A percentile compares a stretch with the other conserved stretches of the same genome.
Evolutionary conservation across 2,888 invertebrate species (phyloP).

Genomic region (Prostheceraeus crozeri): DNA sequence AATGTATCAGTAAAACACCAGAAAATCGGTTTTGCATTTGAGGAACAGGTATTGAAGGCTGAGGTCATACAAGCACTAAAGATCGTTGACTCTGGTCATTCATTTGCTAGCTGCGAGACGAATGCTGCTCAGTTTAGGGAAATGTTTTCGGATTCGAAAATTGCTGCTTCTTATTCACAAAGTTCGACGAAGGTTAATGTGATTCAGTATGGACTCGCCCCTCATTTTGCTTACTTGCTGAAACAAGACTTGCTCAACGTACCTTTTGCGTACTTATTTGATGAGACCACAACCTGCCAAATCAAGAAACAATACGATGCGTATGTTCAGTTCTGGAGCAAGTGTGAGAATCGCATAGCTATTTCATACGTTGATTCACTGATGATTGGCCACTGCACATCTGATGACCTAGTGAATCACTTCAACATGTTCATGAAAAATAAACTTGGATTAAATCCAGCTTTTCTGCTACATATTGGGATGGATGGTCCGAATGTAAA

Average conservation of each 20-base stretch:
- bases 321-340: constrained; percentile 27
- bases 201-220: constrained; percentile 21
- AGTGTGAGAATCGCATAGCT: not conserved
- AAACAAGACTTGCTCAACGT: constrained; percentile 15
- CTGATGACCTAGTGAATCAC: constrained; percentile 18
- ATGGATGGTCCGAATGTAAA: constrained; percentile 22
- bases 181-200: constrained; percentile 18
- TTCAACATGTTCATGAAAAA: constrained; percentile 21
- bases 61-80: constrained; percentile 5
- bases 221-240: constrained; percentile 2
- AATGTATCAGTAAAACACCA: too few species aligned
- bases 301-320: too few species aligned
- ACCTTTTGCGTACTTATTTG: constrained; percentile 24
- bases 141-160: constrained; percentile 25
- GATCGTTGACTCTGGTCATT: constrained; percentile 24
- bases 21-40: too few species aligned
- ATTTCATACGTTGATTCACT: constrained; percentile 19
- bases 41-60: too few species aligned
- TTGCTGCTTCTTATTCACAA: constrained; percentile 29
- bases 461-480: constrained; percentile 21
- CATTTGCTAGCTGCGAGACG: constrained; percentile 17
- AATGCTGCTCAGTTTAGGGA: constrained; percentile 7
- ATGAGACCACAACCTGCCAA: constrained; percentile 16
- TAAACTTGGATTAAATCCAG: constrained; percentile 17
- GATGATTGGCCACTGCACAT: constrained; percentile 23